These are phyloP conservation scores for Epizoanthus stellaris DNA, from an alignment of 92 coral and sea anemone genomes.

Conservation along the genomic window DNA sequence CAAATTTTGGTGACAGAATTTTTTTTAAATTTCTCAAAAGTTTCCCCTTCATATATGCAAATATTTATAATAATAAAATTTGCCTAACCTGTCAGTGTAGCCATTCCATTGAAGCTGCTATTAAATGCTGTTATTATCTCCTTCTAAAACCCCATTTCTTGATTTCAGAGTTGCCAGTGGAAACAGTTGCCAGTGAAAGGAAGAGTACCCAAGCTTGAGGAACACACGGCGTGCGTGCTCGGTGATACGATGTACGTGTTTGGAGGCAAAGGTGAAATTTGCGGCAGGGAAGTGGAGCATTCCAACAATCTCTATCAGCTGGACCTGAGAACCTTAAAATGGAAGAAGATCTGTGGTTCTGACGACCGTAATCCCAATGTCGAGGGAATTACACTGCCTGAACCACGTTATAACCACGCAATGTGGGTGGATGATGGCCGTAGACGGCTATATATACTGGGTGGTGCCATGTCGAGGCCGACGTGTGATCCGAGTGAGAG, in stretches of 20 bases:
- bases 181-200: conserved; percentile 16
- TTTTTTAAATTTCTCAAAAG: no score
- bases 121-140: no score
- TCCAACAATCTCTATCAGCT: conserved; percentile 10
- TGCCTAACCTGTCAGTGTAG: no score
- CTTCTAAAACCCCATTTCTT: neutral
- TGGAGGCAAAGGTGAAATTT: conserved; percentile 14
- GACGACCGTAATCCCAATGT: conserved; percentile 35
- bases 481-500: neutral
- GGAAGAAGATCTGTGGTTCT: conserved; percentile 12
- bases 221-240: conserved; percentile 27
- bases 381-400: conserved; percentile 20
- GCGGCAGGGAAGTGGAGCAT: conserved; percentile 1
- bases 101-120: no score
- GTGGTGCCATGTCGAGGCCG: conserved; percentile 20
- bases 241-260: conserved; percentile 28
- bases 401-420: conserved; percentile 30
- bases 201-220: conserved; percentile 18
- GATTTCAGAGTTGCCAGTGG: conserved; percentile 16
- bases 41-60: no score
- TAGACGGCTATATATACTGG: conserved; percentile 22
- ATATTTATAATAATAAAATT: no score
- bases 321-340: neutral
- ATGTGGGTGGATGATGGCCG: conserved; percentile 12
- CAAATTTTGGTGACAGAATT: no score